Evolutionary conservation across 2,888 invertebrate genomes (phyloP).

Genomic region (Nomada hirtipes): DNA sequence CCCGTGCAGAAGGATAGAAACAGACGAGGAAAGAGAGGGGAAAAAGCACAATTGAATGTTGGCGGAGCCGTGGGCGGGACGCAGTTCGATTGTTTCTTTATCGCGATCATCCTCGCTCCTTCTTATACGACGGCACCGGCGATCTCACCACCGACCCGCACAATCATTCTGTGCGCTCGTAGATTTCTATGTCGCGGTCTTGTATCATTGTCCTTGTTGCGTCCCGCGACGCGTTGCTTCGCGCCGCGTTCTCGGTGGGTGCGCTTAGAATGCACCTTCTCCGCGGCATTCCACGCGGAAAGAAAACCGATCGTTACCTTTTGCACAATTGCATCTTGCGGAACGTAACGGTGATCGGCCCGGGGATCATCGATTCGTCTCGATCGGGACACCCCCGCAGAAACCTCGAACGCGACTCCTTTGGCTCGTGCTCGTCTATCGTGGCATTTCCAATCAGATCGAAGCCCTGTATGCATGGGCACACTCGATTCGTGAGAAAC

Average conservation of each 20-base stretch:
- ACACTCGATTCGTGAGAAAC: constrained; percentile 17
- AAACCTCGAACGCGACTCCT: constrained; percentile 20
- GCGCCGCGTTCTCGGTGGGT: constrained; percentile 70
- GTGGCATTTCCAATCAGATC: constrained; percentile 22
- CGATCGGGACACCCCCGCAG: constrained; percentile 63
- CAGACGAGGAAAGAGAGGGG: constrained; percentile 40
- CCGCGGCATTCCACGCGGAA: constrained; percentile 76
- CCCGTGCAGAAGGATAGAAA: constrained; percentile 23
- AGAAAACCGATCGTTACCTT: constrained; percentile 78
- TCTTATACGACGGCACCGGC: constrained; percentile 69
- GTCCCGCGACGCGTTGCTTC: constrained; percentile 65
- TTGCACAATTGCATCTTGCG: constrained; percentile 77
- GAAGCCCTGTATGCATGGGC: neutral
- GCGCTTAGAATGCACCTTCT: constrained; percentile 79
- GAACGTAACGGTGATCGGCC: constrained; percentile 67
- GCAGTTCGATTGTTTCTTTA: constrained; percentile 82
- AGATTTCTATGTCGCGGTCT: constrained; percentile 53
- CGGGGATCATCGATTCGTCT: constrained; percentile 68
- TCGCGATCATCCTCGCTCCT: constrained; percentile 79
- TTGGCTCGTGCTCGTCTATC: neutral
- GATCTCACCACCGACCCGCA: constrained; percentile 67
- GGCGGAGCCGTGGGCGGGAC: constrained; percentile 75
- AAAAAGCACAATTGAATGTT: constrained; percentile 78
- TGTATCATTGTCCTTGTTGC: constrained; percentile 64
- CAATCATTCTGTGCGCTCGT: constrained; percentile 47